phyloP scores from a whole-genome alignment of 2,113 vertebrate species.

The Odontesthes bonariensis region DNA sequence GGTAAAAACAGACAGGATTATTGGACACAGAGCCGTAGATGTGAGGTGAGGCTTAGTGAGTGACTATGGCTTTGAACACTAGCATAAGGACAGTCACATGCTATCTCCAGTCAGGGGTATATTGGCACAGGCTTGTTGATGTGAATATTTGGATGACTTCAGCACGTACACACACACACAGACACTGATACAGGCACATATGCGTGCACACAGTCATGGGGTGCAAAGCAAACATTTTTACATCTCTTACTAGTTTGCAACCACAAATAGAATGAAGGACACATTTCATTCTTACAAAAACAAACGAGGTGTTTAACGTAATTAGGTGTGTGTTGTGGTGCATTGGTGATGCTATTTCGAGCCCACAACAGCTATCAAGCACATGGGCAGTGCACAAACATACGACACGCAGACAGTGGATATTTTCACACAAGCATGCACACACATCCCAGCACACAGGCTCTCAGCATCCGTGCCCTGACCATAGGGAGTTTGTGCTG shows the following conservation, averaged over 20 bases:
- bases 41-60: slow-evolving; percentile 72
- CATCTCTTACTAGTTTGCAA: slow-evolving; percentile 10
- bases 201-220: slow-evolving; percentile 31
- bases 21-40: slow-evolving; percentile 64
- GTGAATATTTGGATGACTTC: slow-evolving; percentile 77
- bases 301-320: not conserved
- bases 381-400: slow-evolving; percentile 35
- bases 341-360: slow-evolving; percentile 41
- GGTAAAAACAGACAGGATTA: slow-evolving; percentile 67
- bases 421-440: slow-evolving; percentile 43
- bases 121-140: slow-evolving; percentile 72
- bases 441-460: slow-evolving; percentile 60
- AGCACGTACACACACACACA: slow-evolving; percentile 51
- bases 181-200: slow-evolving; percentile 10
- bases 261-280: not conserved
- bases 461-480: slow-evolving; percentile 78
- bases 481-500: slow-evolving; percentile 86
- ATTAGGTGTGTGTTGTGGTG: slow-evolving; percentile 8
- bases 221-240: slow-evolving; percentile 4
- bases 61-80: slow-evolving; percentile 71
- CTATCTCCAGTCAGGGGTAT: slow-evolving; percentile 77
- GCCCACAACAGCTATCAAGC: slow-evolving; percentile 46
- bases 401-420: slow-evolving; percentile 42
- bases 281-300: not conserved
- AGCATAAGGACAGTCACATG: slow-evolving; percentile 82